Evolutionary conservation across 2,797 vertebrate genomes (phyloP).

Genomic region (Acrocephalus scirpaceus): DNA sequence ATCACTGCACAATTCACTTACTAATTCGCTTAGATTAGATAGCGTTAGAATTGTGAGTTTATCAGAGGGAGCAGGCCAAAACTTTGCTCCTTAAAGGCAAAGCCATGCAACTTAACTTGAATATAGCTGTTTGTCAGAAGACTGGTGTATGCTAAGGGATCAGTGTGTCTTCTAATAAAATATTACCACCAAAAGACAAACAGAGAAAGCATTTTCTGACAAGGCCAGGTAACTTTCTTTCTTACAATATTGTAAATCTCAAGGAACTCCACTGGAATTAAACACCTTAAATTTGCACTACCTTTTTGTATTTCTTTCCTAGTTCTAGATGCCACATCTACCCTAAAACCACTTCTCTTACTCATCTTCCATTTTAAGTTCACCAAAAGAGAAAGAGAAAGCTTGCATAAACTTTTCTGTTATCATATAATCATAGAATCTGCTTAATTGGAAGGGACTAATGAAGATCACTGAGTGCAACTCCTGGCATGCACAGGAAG

Average conservation of each 20-base stretch:
- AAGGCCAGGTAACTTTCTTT: not conserved
- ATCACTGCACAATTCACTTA: constrained; percentile 4
- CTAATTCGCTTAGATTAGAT: constrained; percentile 23
- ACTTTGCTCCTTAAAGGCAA: not conserved
- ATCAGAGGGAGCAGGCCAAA: not conserved
- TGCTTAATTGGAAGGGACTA: not conserved
- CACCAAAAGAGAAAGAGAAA: not conserved
- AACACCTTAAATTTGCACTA: not conserved
- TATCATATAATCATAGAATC: not conserved
- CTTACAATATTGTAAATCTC: not conserved
- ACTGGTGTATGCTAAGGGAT: not conserved
- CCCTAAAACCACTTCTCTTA: not conserved
- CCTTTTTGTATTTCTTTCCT: not conserved
- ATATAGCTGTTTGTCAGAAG: not conserved
- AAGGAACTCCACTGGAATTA: not conserved
- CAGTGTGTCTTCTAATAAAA: not conserved
- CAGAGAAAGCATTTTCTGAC: not conserved
- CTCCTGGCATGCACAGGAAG: not conserved
- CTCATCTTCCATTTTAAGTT: not conserved
- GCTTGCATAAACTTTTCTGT: not conserved
- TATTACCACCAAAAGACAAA: not conserved
- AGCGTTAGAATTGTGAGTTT: not conserved
- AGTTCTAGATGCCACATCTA: not conserved
- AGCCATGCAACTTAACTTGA: not conserved
- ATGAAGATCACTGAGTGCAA: not conserved